phyloP scores from a whole-genome alignment of 2,888 invertebrate species.

The Caenorhabditis sp. region DNA sequence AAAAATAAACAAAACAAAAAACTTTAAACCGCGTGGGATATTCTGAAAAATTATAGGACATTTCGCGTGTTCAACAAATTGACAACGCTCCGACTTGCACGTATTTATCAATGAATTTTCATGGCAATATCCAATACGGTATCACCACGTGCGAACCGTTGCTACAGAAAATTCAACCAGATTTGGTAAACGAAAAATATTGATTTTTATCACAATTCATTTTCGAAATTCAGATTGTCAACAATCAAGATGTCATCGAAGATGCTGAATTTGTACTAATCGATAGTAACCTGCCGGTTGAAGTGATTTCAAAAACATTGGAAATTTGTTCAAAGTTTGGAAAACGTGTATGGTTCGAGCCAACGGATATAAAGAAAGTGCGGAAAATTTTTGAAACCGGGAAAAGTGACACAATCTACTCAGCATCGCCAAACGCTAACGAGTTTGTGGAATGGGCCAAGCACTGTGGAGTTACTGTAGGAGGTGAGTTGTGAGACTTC shows the following conservation, averaged over 20 bases:
- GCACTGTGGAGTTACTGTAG: constrained; percentile 1
- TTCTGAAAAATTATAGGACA: constrained; percentile 28
- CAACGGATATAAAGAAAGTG: constrained; percentile 72
- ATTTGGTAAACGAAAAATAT: constrained; percentile 43
- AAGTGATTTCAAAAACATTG: constrained; percentile 75
- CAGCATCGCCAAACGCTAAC: constrained; percentile 56
- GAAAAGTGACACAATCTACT: constrained; percentile 25
- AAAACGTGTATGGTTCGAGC: constrained; percentile 73
- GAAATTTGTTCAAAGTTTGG: constrained; percentile 47
- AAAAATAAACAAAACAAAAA: not conserved
- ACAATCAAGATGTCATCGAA: constrained; percentile 76
- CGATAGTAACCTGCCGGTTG: constrained; percentile 83
- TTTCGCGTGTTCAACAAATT: constrained; percentile 21
- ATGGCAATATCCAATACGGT: constrained; percentile 58
- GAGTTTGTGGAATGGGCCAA: constrained; percentile 48
- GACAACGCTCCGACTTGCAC: constrained; percentile 49
- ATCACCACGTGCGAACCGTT: constrained; percentile 52
- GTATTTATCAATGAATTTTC: constrained; percentile 55
- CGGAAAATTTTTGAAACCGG: constrained; percentile 69
- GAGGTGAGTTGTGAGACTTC: not conserved
- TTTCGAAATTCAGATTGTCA: too few relatives aligned
- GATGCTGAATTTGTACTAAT: constrained; percentile 81
- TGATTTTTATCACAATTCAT: too few relatives aligned
- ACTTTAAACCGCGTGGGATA: not conserved
- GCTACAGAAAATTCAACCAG: constrained; percentile 45